A percentile compares a stretch with the other conserved stretches of the same genome.
phyloP scores from a whole-genome alignment of 2,888 invertebrate genomes.

The Anodontia alba region DNA sequence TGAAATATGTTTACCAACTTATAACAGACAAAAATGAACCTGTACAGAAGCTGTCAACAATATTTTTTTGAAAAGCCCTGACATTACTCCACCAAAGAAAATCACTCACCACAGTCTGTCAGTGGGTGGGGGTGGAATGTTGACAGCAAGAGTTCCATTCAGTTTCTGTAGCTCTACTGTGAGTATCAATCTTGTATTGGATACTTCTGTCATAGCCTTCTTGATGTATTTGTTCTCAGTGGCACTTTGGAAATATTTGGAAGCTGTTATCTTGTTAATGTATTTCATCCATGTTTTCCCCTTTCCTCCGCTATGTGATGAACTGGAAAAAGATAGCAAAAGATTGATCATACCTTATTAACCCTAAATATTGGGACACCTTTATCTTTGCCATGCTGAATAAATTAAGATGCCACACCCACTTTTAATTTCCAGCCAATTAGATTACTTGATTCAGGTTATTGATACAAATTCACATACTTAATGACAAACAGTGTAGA shows the following conservation, averaged over 20 bases:
- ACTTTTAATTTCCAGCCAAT: too few relatives aligned
- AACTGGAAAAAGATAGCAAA: conserved; percentile 18
- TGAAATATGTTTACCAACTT: too few relatives aligned
- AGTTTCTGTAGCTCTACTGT: conserved; percentile 93
- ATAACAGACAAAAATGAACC: too few relatives aligned
- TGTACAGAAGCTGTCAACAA: too few relatives aligned
- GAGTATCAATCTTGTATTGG: conserved; percentile 94
- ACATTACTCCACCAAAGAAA: too few relatives aligned
- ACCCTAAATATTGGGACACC: too few relatives aligned
- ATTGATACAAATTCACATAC: too few relatives aligned
- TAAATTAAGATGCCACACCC: background rate
- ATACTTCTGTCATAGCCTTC: conserved; percentile 95
- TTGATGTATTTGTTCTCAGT: conserved; percentile 94
- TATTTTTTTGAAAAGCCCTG: too few relatives aligned
- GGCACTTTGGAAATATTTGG: conserved; percentile 94
- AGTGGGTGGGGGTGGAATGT: conserved; percentile 95
- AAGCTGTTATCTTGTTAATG: conserved; percentile 94
- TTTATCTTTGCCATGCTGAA: background rate
- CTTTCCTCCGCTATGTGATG: conserved; percentile 69
- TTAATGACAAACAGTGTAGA: too few relatives aligned
- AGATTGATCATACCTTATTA: background rate
- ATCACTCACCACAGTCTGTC: conserved; percentile 94
- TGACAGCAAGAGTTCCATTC: conserved; percentile 92
- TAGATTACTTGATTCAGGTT: too few relatives aligned
- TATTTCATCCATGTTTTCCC: conserved; percentile 91